Percentiles rank a stretch among this genome's conserved stretches.
Conservation (phyloP, 1,140 invertebrate species). For the Leucophenga varia region DNA sequence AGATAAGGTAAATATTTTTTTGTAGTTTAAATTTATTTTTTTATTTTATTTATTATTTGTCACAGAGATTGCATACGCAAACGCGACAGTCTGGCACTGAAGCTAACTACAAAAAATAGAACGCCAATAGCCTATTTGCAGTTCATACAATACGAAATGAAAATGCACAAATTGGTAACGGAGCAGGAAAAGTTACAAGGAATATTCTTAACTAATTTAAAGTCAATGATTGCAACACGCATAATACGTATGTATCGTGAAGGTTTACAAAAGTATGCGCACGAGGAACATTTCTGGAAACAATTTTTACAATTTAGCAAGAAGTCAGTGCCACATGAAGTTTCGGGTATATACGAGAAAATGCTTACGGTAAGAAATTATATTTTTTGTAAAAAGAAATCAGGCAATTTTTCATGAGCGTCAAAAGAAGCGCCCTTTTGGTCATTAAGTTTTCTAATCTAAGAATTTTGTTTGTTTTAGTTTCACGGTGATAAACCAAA, state of each 20-base stretch:
- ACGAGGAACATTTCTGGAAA: slow-evolving; percentile 39
- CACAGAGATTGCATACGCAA: slow-evolving; percentile 35
- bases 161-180: slow-evolving; percentile 32
- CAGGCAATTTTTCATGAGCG: too few relatives aligned
- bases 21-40: not conserved
- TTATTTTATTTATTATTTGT: not conserved
- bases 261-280: slow-evolving; percentile 30
- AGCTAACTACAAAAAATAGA: slow-evolving; percentile 34
- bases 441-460: too few relatives aligned
- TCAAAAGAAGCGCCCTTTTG: too few relatives aligned
- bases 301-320: slow-evolving; percentile 46
- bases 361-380: slow-evolving; percentile 42
- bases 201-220: slow-evolving; percentile 25
- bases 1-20: slow-evolving; percentile 29
- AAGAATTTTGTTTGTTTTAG: slow-evolving; percentile 19
- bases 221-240: slow-evolving; percentile 27
- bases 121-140: slow-evolving; percentile 35
- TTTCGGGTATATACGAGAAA: slow-evolving; percentile 48
- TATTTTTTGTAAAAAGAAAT: too few relatives aligned
- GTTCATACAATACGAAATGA: slow-evolving; percentile 44
- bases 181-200: slow-evolving; percentile 37
- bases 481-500: slow-evolving; percentile 38
- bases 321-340: slow-evolving; percentile 32
- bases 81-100: slow-evolving; percentile 30
- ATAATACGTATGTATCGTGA: slow-evolving; percentile 44